Percentiles rank a stretch among this genome's conserved stretches.
phyloP scores from a whole-genome alignment of 2,797 vertebrate species.

The Sarcoramphus papa region DNA sequence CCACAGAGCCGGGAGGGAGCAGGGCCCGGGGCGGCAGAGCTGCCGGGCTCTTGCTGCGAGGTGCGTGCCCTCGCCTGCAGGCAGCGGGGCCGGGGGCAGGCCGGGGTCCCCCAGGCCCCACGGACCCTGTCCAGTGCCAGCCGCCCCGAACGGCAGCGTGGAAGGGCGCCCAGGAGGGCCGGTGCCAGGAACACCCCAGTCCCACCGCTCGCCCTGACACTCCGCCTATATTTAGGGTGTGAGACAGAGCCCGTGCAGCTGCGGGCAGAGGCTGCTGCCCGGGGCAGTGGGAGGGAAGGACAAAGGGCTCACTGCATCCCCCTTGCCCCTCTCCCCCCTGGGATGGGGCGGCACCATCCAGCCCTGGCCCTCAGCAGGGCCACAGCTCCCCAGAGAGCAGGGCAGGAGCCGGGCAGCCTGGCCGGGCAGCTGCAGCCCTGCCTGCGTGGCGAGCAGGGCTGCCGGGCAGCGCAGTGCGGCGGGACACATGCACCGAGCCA shows the following conservation, averaged over 20 bases:
- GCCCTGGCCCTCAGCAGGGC: background rate
- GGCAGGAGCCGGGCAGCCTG: background rate
- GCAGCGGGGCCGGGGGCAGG: background rate
- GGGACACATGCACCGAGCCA: background rate
- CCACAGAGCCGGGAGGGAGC: background rate
- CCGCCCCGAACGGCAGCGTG: accelerated
- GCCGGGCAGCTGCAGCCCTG: background rate
- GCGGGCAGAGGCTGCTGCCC: background rate
- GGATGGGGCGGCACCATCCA: background rate
- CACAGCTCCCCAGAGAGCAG: background rate
- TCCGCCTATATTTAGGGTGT: slow-evolving; percentile 38
- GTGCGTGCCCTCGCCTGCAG: accelerated
- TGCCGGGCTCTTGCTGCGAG: accelerated
- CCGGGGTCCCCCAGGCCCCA: background rate
- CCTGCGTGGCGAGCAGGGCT: background rate
- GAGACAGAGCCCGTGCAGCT: slow-evolving; percentile 2
- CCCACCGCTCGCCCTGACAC: background rate
- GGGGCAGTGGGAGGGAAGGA: background rate
- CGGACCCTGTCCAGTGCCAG: background rate
- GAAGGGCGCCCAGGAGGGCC: background rate
- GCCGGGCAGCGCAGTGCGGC: accelerated
- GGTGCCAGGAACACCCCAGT: background rate
- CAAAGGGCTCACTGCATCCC: accelerated
- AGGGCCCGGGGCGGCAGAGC: background rate
- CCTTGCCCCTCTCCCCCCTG: too few relatives aligned